phyloP scores from a whole-genome alignment of 2,113 vertebrate genomes.

The Microtus richardsoni region DNA sequence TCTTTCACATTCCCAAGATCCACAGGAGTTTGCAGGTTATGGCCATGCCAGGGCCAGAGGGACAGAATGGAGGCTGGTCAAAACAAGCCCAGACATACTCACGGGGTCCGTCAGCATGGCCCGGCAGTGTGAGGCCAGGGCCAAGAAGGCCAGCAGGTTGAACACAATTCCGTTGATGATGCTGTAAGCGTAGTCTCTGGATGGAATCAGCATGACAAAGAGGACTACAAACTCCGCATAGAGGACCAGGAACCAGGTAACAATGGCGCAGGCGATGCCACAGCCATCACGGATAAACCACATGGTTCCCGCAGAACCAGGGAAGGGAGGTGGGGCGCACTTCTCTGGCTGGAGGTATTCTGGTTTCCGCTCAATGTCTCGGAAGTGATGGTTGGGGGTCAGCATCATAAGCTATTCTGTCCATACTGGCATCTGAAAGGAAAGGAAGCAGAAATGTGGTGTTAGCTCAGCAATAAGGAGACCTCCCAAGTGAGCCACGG shows the following conservation, averaged over 20 bases:
- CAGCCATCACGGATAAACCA: slow-evolving; percentile 99
- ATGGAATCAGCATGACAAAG: slow-evolving; percentile 96
- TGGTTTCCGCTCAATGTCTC: slow-evolving; percentile 97
- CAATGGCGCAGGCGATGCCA: slow-evolving; percentile 95
- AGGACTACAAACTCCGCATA: slow-evolving; percentile 98
- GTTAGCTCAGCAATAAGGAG: neutral
- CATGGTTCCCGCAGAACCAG: slow-evolving; percentile 88
- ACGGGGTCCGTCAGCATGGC: slow-evolving; percentile 99
- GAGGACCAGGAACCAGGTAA: slow-evolving; percentile 98
- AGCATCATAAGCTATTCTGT: slow-evolving; percentile 92
- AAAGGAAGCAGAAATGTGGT: slow-evolving; percentile 26
- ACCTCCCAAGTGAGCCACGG: neutral
- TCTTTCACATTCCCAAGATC: neutral
- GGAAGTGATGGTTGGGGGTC: slow-evolving; percentile 91
- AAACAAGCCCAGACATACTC: slow-evolving; percentile 85
- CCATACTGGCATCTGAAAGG: slow-evolving; percentile 91
- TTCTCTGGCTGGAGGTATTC: slow-evolving; percentile 96
- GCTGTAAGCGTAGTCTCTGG: slow-evolving; percentile 93
- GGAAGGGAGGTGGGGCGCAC: slow-evolving; percentile 93
- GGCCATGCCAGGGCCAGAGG: slow-evolving; percentile 36
- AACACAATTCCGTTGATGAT: slow-evolving; percentile 95
- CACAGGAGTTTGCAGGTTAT: neutral
- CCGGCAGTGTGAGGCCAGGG: slow-evolving; percentile 95
- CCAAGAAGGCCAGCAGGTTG: slow-evolving; percentile 95
- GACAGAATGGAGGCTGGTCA: slow-evolving; percentile 54